phyloP scores from a whole-genome alignment of 2,797 vertebrate species.

The Hydrolagus colliei region DNA sequence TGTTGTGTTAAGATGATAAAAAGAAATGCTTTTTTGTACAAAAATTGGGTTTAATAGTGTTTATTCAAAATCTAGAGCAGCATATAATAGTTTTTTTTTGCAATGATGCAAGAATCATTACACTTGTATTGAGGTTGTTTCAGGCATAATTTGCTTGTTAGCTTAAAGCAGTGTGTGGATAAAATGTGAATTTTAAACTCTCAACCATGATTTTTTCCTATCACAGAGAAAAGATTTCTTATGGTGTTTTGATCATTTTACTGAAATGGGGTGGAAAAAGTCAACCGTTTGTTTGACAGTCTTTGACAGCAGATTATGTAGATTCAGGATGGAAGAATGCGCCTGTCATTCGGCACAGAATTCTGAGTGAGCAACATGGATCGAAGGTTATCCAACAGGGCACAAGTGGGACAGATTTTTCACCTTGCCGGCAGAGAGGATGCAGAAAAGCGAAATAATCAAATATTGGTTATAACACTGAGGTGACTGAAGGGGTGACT shows the following conservation, averaged over 20 bases:
- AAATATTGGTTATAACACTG: constrained; percentile 46
- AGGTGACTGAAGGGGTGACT: constrained; percentile 65
- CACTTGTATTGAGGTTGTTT: not conserved
- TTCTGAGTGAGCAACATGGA: constrained; percentile 48
- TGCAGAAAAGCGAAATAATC: constrained; percentile 41
- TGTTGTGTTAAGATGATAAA: constrained; percentile 42
- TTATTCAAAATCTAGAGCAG: constrained; percentile 9
- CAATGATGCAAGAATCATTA: not conserved
- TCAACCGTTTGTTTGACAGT: constrained; percentile 69
- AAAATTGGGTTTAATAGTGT: constrained; percentile 6
- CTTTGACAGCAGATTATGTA: constrained; percentile 69
- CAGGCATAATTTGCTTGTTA: constrained; percentile 27
- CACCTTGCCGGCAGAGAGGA: constrained; percentile 44
- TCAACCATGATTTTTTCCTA: constrained; percentile 35
- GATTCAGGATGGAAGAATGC: constrained; percentile 57
- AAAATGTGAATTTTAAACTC: constrained; percentile 29
- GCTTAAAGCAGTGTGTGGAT: constrained; percentile 15
- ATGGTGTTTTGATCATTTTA: constrained; percentile 54
- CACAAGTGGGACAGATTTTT: constrained; percentile 48
- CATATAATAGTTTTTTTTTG: not conserved
- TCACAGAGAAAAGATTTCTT: constrained; percentile 37
- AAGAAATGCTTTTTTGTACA: not conserved
- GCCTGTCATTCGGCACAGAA: constrained; percentile 48
- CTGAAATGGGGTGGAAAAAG: constrained; percentile 59
- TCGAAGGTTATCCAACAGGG: constrained; percentile 46